Evolutionary conservation across 2,888 invertebrate species (phyloP).

Genomic region (Papilio elwesi): DNA sequence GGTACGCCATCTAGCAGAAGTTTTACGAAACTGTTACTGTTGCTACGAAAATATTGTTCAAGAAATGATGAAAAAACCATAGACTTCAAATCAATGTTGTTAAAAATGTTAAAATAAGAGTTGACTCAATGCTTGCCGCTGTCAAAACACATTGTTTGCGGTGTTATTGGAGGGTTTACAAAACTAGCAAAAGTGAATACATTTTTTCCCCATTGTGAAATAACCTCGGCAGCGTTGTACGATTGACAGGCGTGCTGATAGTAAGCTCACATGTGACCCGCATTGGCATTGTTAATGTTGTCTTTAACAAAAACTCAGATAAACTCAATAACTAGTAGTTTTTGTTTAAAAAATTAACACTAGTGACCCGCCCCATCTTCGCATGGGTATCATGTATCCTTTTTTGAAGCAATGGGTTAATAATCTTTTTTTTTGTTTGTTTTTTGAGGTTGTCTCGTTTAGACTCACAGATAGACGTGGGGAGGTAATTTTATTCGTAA

Average conservation of each 20-base stretch:
- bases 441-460: too few relatives aligned
- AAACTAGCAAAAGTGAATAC: constrained; percentile 57
- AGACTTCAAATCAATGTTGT: not conserved
- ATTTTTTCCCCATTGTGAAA: constrained; percentile 42
- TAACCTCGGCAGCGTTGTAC: constrained; percentile 14
- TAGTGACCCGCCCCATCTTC: too few relatives aligned
- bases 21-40: not conserved
- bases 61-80: too few relatives aligned
- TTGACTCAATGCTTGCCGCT: constrained; percentile 38
- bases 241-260: constrained; percentile 34
- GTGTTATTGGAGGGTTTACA: constrained; percentile 53
- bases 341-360: too few relatives aligned
- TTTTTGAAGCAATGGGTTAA: too few relatives aligned
- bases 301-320: not conserved
- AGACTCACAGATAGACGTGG: too few relatives aligned
- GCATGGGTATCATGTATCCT: too few relatives aligned
- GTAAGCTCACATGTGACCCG: constrained; percentile 27
- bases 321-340: not conserved
- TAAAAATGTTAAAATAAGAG: constrained; percentile 5
- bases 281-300: constrained; percentile 10
- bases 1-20: too few relatives aligned
- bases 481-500: too few relatives aligned
- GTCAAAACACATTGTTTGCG: constrained; percentile 55
- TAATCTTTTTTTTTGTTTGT: too few relatives aligned
- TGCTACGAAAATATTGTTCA: too few relatives aligned